A percentile compares a stretch with the other conserved stretches of the same genome.
These are phyloP conservation scores for Strix aluco DNA, from an alignment of 2,113 vertebrate genomes.

Conservation along the genomic window DNA sequence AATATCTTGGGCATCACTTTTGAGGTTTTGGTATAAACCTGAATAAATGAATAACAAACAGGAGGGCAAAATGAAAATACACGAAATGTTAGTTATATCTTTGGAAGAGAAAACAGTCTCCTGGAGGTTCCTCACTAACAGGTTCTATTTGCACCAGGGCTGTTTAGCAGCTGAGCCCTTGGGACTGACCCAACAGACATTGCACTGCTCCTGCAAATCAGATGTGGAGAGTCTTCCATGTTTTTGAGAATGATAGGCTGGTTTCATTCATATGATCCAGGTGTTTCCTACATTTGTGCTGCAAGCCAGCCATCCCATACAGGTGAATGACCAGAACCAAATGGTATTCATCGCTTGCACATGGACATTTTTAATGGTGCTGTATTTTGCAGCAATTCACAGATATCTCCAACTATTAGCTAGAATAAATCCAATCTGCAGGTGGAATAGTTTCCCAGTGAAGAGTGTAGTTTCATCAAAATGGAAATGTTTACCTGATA, in stretches of 20 bases:
- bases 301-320: neutral
- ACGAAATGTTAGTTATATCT: neutral
- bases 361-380: neutral
- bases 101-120: neutral
- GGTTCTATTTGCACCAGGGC: neutral
- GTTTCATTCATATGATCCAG: neutral
- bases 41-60: neutral
- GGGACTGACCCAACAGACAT: neutral
- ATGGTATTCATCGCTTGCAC: neutral
- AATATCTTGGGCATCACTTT: neutral
- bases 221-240: neutral
- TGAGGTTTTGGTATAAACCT: neutral
- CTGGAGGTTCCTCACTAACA: neutral
- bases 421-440: neutral
- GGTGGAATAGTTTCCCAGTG: neutral
- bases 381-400: neutral
- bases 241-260: neutral
- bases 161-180: neutral
- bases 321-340: neutral
- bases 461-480: neutral
- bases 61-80: neutral
- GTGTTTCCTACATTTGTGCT: neutral
- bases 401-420: neutral
- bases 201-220: neutral
- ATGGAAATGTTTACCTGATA: neutral